A percentile compares a stretch with the other conserved stretches of the same genome.
Evolutionary conservation across 2,113 vertebrate genomes (phyloP).

Genomic region (Eptesicus fuscus): DNA sequence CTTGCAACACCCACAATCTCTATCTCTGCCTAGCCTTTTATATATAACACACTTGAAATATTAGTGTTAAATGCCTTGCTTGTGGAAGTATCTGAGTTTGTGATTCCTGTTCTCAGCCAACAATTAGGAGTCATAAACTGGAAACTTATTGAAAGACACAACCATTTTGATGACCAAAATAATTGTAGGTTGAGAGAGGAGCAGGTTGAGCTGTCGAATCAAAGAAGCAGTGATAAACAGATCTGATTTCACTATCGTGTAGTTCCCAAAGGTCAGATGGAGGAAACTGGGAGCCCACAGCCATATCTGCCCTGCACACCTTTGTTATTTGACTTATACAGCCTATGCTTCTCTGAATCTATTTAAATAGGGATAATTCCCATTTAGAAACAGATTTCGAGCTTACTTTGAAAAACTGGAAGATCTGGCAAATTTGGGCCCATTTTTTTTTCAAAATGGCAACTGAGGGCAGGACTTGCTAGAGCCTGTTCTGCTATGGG

Average conservation of each 20-base stretch:
- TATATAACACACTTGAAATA: not conserved
- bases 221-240: not conserved
- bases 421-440: not conserved
- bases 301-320: not conserved
- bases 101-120: not conserved
- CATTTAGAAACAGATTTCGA: not conserved
- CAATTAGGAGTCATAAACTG: not conserved
- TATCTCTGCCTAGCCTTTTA: not conserved
- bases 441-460: not conserved
- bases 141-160: not conserved
- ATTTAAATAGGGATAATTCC: not conserved
- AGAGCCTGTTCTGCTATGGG: not conserved
- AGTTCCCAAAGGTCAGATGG: not conserved
- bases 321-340: not conserved
- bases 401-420: not conserved
- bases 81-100: not conserved
- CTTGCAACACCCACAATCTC: rapidly evolving
- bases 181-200: not conserved
- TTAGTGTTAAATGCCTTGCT: not conserved
- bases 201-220: not conserved
- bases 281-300: not conserved
- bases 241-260: not conserved
- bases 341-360: not conserved
- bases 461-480: not conserved
- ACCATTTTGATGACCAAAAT: not conserved